Percentiles rank a stretch among this genome's conserved stretches.
phyloP scores from a whole-genome alignment of 2,888 invertebrate species.

The Sussaba pulchella region DNA sequence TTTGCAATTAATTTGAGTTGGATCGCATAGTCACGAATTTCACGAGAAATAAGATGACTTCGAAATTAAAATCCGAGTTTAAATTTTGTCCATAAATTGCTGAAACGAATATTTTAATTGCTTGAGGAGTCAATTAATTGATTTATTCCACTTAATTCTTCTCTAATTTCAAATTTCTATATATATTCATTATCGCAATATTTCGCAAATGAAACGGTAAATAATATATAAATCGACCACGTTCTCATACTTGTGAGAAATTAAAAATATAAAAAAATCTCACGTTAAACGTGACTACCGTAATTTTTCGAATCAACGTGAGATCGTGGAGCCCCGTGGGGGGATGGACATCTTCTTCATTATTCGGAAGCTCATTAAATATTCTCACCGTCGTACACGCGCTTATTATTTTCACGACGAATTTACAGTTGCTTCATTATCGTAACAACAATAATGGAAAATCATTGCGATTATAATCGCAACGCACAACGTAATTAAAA shows the following conservation, averaged over 20 bases:
- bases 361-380: slow-evolving; percentile 45
- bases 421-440: slow-evolving; percentile 39
- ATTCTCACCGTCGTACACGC: slow-evolving; percentile 14
- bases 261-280: slow-evolving; percentile 34
- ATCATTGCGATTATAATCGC: too few relatives aligned
- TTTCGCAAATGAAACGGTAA: not conserved
- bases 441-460: not conserved
- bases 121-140: too few relatives aligned
- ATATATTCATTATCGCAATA: not conserved
- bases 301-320: slow-evolving; percentile 31
- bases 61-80: too few relatives aligned
- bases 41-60: too few relatives aligned
- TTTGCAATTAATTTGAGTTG: too few relatives aligned
- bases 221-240: not conserved
- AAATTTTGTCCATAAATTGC: too few relatives aligned
- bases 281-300: slow-evolving; percentile 11
- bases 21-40: too few relatives aligned
- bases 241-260: slow-evolving; percentile 21
- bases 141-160: too few relatives aligned
- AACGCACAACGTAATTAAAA: too few relatives aligned
- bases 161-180: not conserved
- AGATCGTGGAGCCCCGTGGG: slow-evolving; percentile 12
- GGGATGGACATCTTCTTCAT: slow-evolving; percentile 42
- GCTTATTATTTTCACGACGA: slow-evolving; percentile 16
- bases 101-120: too few relatives aligned